A percentile compares a stretch with the other conserved stretches of the same genome.
Conservation (phyloP, 2,113 vertebrate genomes). For the Podarcis muralis region DNA sequence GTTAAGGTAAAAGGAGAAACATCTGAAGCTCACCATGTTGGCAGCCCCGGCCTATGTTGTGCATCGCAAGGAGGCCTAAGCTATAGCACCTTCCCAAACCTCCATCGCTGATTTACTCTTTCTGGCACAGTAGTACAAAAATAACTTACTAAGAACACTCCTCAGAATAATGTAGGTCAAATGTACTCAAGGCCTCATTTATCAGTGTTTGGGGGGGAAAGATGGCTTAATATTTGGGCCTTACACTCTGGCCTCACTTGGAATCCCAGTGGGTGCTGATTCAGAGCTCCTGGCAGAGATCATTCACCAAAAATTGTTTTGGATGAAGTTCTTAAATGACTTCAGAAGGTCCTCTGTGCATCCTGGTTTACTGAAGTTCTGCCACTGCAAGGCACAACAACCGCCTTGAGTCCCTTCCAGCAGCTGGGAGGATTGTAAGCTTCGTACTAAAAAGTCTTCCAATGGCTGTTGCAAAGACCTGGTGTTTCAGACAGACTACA, state of each 20-base stretch:
- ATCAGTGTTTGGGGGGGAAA: not conserved
- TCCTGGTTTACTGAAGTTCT: not conserved
- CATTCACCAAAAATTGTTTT: not conserved
- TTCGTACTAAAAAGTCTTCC: not conserved
- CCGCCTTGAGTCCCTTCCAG: not conserved
- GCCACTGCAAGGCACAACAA: not conserved
- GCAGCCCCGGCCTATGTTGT: no score
- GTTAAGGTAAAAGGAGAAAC: no score
- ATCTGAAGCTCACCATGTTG: no score
- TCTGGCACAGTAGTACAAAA: not conserved
- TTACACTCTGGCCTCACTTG: not conserved
- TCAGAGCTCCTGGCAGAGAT: not conserved
- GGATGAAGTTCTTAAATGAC: not conserved
- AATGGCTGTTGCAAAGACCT: not conserved
- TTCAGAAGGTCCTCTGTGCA: not conserved
- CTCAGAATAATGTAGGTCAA: not conserved
- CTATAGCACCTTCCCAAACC: no score
- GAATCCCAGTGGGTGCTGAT: not conserved
- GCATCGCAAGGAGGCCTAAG: no score
- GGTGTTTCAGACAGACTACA: not conserved
- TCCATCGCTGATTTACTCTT: not conserved
- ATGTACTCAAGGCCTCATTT: not conserved
- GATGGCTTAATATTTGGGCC: not conserved
- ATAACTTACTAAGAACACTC: not conserved
- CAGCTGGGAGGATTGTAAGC: not conserved